Evolutionary conservation across 1,140 invertebrate genomes (phyloP).

Genomic region (Drosophila santomea): DNA sequence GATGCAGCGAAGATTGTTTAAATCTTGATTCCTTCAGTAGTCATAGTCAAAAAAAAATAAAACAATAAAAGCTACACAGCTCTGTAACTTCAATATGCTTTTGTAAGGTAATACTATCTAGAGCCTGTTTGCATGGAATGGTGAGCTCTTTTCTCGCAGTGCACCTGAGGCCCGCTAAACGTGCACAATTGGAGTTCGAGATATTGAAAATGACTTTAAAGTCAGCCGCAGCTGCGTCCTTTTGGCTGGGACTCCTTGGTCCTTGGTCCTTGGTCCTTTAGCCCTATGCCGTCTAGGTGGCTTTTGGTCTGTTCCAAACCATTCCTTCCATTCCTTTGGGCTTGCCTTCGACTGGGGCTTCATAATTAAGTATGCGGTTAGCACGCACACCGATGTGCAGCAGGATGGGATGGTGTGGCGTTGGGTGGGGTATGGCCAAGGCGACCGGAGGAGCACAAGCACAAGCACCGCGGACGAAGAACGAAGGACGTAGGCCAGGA

Average conservation of each 20-base stretch:
- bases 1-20: not conserved
- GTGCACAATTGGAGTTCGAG: conserved; percentile 30
- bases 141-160: not conserved
- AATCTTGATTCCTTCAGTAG: too few species aligned
- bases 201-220: conserved; percentile 73
- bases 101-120: too few species aligned
- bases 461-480: conserved; percentile 17
- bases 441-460: conserved; percentile 17
- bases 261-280: conserved; percentile 5
- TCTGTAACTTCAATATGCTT: too few species aligned
- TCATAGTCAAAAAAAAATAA: too few species aligned
- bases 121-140: too few species aligned
- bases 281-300: conserved; percentile 38
- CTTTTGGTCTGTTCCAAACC: conserved; percentile 16
- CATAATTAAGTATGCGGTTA: conserved; percentile 82
- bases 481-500: conserved; percentile 4
- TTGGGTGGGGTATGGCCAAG: not conserved
- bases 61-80: too few species aligned
- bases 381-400: conserved; percentile 44
- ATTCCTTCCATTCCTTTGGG: conserved; percentile 22
- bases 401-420: conserved; percentile 1
- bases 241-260: conserved; percentile 7
- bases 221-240: conserved; percentile 47
- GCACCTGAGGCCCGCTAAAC: conserved; percentile 2
- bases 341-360: conserved; percentile 39